These are phyloP conservation scores for Diceros bicornis DNA, from an alignment of 2,797 vertebrate genomes.

Conservation along the genomic window DNA sequence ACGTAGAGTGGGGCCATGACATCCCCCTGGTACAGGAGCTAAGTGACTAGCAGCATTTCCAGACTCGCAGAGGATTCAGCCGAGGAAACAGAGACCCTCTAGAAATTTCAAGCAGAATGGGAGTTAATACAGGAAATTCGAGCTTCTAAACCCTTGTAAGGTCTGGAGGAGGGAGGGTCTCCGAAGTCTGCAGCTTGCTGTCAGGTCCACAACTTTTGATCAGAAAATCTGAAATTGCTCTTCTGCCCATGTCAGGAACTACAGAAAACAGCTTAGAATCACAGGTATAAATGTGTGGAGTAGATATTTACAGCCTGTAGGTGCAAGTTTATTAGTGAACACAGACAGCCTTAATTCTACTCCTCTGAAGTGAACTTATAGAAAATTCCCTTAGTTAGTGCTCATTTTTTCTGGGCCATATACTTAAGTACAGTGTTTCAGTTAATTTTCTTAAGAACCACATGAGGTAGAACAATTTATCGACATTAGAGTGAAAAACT, in stretches of 20 bases:
- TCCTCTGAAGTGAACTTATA: neutral
- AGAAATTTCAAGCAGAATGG: no score
- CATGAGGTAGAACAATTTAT: rapidly evolving
- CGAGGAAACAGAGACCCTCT: neutral
- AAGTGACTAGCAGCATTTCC: neutral
- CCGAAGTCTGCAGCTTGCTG: neutral
- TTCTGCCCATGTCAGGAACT: neutral
- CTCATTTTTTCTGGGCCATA: neutral
- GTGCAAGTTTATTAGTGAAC: no score
- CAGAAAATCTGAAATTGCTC: neutral
- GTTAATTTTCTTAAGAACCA: neutral
- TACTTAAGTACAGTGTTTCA: neutral
- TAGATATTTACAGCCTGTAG: neutral
- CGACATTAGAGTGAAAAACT: neutral
- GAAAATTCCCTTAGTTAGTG: neutral
- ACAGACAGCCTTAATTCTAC: neutral
- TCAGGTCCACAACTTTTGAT: neutral
- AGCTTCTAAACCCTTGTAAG: neutral
- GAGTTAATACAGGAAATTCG: neutral
- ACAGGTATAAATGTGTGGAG: neutral
- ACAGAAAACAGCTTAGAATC: neutral
- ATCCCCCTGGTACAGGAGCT: neutral
- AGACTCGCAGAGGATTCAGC: neutral
- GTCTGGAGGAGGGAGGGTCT: neutral
- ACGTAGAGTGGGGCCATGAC: neutral